Percentiles rank a stretch among this genome's conserved stretches.
Evolutionary conservation across 1,140 invertebrate species (phyloP).

Genomic region (Aricia agestis): DNA sequence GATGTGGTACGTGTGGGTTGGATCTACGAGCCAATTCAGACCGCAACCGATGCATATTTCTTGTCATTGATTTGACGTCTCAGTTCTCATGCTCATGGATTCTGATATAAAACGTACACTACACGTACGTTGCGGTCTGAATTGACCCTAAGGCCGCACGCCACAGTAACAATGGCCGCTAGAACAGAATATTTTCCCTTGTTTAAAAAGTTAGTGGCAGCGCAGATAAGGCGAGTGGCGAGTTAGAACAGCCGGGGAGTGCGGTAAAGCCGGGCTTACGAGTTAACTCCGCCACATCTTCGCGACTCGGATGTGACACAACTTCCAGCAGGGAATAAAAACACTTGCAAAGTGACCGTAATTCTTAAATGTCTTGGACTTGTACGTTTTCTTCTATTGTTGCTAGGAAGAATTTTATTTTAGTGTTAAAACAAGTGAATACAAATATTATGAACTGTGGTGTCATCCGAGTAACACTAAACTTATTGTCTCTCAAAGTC

Average conservation of each 20-base stretch:
- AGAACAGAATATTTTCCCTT: not conserved
- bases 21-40: too few relatives aligned
- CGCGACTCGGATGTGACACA: slow-evolving; percentile 1
- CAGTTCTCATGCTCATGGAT: too few relatives aligned
- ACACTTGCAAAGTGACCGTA: not conserved
- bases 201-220: not conserved
- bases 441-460: too few relatives aligned
- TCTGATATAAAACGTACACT: too few relatives aligned
- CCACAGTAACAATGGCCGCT: not conserved
- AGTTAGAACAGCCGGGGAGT: not conserved
- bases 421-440: too few relatives aligned
- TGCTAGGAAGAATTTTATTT: not conserved
- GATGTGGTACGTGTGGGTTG: too few relatives aligned
- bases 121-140: too few relatives aligned
- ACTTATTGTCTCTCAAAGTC: too few relatives aligned
- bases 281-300: slow-evolving; percentile 8
- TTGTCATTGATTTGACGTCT: too few relatives aligned
- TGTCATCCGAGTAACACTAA: too few relatives aligned
- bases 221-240: not conserved
- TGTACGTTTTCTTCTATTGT: not conserved
- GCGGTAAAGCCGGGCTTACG: slow-evolving; percentile 5
- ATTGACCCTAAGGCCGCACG: too few relatives aligned
- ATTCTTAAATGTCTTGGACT: not conserved
- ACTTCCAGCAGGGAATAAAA: not conserved
- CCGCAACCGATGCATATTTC: too few relatives aligned